phyloP scores from a whole-genome alignment of 2,797 vertebrate species.

The Alcedo atthis region DNA sequence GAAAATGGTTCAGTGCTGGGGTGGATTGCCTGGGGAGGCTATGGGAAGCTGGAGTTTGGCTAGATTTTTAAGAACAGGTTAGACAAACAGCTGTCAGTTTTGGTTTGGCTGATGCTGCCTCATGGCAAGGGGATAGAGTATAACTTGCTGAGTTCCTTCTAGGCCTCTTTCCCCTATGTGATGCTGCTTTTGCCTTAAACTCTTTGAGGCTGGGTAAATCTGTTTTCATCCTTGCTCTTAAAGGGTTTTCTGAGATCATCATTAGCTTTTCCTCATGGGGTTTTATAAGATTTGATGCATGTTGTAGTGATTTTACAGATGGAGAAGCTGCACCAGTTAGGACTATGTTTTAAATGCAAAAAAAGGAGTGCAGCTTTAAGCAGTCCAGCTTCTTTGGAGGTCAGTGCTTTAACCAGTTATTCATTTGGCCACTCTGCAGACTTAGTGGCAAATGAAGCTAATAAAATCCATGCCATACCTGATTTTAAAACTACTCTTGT shows the following conservation, averaged over 20 bases:
- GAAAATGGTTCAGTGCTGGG: background rate
- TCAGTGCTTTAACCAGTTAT: background rate
- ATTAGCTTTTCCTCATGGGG: constrained; percentile 12
- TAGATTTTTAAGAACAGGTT: constrained; percentile 24
- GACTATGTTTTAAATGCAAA: constrained; percentile 9
- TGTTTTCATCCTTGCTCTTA: constrained; percentile 49
- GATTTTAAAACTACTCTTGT: background rate
- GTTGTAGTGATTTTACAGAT: background rate
- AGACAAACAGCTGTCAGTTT: constrained; percentile 43
- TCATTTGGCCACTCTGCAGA: background rate
- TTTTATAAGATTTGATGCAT: constrained; percentile 23
- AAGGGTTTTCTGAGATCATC: constrained; percentile 45
- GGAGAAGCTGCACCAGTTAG: background rate
- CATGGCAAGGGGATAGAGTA: background rate
- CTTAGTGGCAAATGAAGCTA: background rate
- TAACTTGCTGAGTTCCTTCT: constrained; percentile 33
- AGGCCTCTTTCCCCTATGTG: background rate
- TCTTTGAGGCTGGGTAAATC: constrained; percentile 39
- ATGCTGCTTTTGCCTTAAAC: constrained; percentile 52
- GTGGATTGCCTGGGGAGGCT: background rate
- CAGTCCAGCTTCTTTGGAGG: background rate
- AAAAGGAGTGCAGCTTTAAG: background rate
- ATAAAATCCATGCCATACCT: background rate
- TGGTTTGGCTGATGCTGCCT: constrained; percentile 54
- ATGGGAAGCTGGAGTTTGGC: background rate